A percentile compares a stretch with the other conserved stretches of the same genome.
These are phyloP conservation scores for Plagodis dolabraria DNA, from an alignment of 2,888 invertebrate species.

Conservation along the genomic window DNA sequence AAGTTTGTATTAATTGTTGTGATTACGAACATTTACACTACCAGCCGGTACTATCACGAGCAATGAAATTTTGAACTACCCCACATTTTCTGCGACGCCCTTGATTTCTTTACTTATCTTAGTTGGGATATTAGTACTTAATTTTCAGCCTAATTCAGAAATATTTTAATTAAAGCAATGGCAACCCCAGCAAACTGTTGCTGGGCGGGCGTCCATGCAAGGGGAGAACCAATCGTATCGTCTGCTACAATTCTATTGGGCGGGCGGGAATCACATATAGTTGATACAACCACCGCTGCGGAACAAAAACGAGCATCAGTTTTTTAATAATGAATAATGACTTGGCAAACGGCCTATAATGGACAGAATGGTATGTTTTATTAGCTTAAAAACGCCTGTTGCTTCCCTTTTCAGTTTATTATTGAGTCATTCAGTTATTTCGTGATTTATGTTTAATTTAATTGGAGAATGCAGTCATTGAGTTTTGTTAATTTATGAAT, in stretches of 20 bases:
- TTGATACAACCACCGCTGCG: slow-evolving; percentile 34
- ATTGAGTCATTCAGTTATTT: not conserved
- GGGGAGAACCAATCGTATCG: slow-evolving; percentile 42
- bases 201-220: slow-evolving; percentile 60
- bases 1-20: too few species aligned
- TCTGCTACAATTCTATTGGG: slow-evolving; percentile 41
- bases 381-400: not conserved
- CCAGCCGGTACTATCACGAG: too few species aligned
- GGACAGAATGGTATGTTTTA: not conserved
- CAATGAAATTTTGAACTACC: too few species aligned
- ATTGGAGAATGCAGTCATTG: not conserved
- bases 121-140: too few species aligned
- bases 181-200: slow-evolving; percentile 74
- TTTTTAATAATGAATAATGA: slow-evolving; percentile 12
- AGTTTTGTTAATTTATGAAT: too few species aligned
- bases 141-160: too few species aligned
- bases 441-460: not conserved
- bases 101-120: too few species aligned
- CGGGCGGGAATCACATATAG: slow-evolving; percentile 47
- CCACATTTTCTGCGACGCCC: too few species aligned
- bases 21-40: too few species aligned
- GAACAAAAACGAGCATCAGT: not conserved
- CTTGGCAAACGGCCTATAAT: slow-evolving; percentile 5
- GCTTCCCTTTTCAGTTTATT: not conserved
- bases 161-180: slow-evolving; percentile 26